Evolutionary conservation across 1,140 invertebrate species (phyloP).

Genomic region (Lepidurus packardi): DNA sequence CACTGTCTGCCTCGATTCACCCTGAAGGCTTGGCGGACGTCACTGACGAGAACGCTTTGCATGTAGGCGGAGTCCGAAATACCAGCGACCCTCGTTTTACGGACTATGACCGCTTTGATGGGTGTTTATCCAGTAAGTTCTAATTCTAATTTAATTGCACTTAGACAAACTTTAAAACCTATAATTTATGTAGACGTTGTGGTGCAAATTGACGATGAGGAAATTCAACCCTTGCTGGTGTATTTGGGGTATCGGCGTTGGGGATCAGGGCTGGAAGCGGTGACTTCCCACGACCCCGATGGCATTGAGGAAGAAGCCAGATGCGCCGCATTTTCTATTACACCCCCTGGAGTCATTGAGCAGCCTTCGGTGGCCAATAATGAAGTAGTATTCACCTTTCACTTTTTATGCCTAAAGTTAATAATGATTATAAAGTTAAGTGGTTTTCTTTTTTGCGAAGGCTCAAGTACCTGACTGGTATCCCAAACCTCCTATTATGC

Average conservation of each 20-base stretch:
- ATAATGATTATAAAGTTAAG: background rate
- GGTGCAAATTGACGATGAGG: constrained; percentile 38
- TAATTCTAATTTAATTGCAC: constrained; percentile 24
- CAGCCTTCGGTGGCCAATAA: constrained; percentile 28
- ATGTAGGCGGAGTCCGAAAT: constrained; percentile 70
- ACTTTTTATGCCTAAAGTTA: background rate
- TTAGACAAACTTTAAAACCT: background rate
- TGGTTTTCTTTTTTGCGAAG: constrained; percentile 22
- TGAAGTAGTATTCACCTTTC: constrained; percentile 11
- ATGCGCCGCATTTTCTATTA: constrained; percentile 34
- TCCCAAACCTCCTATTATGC: constrained; percentile 36
- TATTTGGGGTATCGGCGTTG: constrained; percentile 40
- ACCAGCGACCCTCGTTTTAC: constrained; percentile 70
- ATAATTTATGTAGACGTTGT: constrained; percentile 38
- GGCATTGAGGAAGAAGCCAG: constrained; percentile 34
- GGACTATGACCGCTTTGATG: constrained; percentile 76
- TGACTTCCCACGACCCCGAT: constrained; percentile 36
- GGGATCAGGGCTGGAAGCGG: constrained; percentile 36
- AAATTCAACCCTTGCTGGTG: constrained; percentile 39
- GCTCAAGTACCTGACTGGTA: constrained; percentile 37
- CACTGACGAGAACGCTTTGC: constrained; percentile 54
- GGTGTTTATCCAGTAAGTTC: constrained; percentile 76
- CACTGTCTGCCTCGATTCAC: constrained; percentile 34
- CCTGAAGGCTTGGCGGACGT: constrained; percentile 38
- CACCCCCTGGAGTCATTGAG: constrained; percentile 33